Conservation (phyloP, 2,797 vertebrate genomes). For the Oryzias dopingdopingensis region DNA sequence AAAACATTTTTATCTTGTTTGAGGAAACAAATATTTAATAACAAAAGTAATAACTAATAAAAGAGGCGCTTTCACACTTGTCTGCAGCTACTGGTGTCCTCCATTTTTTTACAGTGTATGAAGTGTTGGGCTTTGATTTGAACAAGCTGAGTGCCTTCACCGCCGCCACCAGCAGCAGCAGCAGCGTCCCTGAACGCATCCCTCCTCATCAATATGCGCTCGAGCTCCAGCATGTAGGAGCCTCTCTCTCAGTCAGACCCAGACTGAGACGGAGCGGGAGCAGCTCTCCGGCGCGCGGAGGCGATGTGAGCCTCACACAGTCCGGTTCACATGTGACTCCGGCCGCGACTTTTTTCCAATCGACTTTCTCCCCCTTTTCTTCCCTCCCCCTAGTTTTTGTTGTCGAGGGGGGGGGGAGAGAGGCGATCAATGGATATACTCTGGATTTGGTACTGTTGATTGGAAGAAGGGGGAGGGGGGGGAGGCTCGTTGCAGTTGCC, state of each 20-base stretch:
- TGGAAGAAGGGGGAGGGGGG: slow-evolving; percentile 1
- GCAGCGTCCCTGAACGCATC: slow-evolving; percentile 16
- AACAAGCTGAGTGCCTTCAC: slow-evolving; percentile 59
- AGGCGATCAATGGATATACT: slow-evolving; percentile 62
- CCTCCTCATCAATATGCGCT: slow-evolving; percentile 69
- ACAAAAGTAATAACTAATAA: no score
- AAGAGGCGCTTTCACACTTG: neutral
- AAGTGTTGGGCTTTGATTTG: slow-evolving; percentile 44
- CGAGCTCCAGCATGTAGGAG: slow-evolving; percentile 41
- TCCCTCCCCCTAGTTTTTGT: neutral
- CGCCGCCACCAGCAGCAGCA: slow-evolving; percentile 45
- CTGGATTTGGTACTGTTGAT: slow-evolving; percentile 49
- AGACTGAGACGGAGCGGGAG: slow-evolving; percentile 32
- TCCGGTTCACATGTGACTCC: slow-evolving; percentile 42
- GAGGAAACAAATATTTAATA: no score
- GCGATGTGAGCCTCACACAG: slow-evolving; percentile 42
- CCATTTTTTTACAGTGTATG: slow-evolving; percentile 51
- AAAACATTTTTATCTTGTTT: no score
- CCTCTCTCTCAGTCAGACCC: slow-evolving; percentile 33
- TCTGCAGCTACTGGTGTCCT: slow-evolving; percentile 19
- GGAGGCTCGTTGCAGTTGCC: slow-evolving; percentile 9
- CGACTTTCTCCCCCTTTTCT: slow-evolving; percentile 38
- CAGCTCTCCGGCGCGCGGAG: slow-evolving; percentile 20
- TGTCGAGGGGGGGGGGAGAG: neutral
- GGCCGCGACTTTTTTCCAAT: slow-evolving; percentile 31